Conservation (phyloP, 1,140 invertebrate genomes). For the Hormaphis cornu region DNA sequence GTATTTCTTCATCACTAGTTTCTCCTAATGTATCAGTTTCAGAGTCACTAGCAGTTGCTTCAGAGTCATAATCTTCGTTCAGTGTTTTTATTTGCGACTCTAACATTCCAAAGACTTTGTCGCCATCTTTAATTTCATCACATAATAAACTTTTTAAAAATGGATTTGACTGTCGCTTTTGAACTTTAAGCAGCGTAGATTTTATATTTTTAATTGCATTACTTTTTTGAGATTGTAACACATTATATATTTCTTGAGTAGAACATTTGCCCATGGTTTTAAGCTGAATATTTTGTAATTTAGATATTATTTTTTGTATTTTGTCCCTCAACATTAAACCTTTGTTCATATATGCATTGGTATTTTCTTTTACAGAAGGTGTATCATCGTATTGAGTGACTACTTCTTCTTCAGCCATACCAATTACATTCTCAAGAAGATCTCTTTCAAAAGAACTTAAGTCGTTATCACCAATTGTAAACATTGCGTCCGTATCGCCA, state of each 20-base stretch:
- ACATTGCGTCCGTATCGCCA: conserved; percentile 15
- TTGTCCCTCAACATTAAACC: conserved; percentile 15
- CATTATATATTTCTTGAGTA: conserved; percentile 30
- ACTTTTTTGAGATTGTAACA: conserved; percentile 26
- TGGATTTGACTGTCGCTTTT: conserved; percentile 25
- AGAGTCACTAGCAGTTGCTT: conserved; percentile 26
- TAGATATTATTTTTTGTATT: conserved; percentile 19
- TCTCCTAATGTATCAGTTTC: conserved; percentile 27
- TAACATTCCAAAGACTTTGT: conserved; percentile 18
- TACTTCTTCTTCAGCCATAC: conserved; percentile 30
- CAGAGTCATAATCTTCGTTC: conserved; percentile 27
- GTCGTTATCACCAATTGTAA: conserved; percentile 20
- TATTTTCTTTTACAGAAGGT: conserved; percentile 20
- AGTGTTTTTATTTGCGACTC: conserved; percentile 26
- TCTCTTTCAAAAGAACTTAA: conserved; percentile 29
- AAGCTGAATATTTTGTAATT: conserved; percentile 19
- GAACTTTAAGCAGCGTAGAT: conserved; percentile 24
- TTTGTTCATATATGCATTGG: neutral
- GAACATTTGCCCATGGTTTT: conserved; percentile 27
- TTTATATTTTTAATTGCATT: conserved; percentile 28
- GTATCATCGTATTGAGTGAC: conserved; percentile 29
- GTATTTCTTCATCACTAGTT: conserved; percentile 25
- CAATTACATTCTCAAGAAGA: conserved; percentile 23
- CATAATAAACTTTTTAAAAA: conserved; percentile 23
- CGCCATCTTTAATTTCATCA: conserved; percentile 30